These are phyloP conservation scores for Lerema accius DNA, from an alignment of 1,140 invertebrate genomes.

Conservation along the genomic window DNA sequence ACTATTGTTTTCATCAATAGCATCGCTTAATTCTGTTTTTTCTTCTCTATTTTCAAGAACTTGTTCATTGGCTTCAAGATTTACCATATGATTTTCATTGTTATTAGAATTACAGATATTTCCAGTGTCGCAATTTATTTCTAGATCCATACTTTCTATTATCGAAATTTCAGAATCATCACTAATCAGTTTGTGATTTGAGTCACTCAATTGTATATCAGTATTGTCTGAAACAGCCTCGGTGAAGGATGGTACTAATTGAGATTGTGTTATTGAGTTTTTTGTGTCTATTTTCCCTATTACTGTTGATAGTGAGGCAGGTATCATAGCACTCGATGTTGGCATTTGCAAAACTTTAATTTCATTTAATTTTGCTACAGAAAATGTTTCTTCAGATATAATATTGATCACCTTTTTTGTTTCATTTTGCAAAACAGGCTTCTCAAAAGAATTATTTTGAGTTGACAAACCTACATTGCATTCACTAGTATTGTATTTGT, in stretches of 20 bases:
- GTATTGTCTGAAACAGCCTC: neutral
- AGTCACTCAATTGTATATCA: neutral
- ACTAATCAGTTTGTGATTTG: neutral
- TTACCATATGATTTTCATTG: neutral
- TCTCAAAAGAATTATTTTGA: constrained; percentile 4
- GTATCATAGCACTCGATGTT: constrained; percentile 34
- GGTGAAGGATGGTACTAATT: neutral
- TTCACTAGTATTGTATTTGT: neutral
- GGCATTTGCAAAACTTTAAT: constrained; percentile 36
- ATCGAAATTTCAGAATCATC: neutral
- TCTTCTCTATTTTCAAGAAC: neutral
- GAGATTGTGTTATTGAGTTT: neutral
- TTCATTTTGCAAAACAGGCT: constrained; percentile 4
- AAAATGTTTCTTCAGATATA: constrained; percentile 39
- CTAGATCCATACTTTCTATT: neutral
- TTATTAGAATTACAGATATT: neutral
- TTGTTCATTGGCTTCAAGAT: neutral
- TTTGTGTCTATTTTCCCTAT: constrained; percentile 33
- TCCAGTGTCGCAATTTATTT: neutral
- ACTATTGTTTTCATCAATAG: neutral
- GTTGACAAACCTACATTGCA: neutral
- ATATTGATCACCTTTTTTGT: constrained; percentile 38
- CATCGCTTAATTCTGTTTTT: neutral
- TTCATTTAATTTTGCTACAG: constrained; percentile 36
- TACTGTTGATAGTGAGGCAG: constrained; percentile 40